phyloP scores from a whole-genome alignment of 2,888 invertebrate species.

The Torymus texanus region DNA sequence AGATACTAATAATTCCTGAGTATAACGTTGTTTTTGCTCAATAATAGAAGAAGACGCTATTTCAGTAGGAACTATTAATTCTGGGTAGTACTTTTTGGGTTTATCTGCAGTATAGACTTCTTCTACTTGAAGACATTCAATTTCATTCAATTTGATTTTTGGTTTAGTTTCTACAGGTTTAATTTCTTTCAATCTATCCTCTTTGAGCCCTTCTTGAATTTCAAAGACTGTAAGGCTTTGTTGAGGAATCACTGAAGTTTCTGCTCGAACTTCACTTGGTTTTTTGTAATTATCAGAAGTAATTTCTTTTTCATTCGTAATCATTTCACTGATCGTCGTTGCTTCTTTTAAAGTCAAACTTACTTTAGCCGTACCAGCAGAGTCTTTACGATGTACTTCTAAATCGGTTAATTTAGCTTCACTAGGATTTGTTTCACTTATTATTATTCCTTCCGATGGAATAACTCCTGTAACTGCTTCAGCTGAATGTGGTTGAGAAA shows the following conservation, averaged over 20 bases:
- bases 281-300: conserved; percentile 75
- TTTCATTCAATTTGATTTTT: conserved; percentile 80
- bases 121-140: conserved; percentile 81
- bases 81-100: conserved; percentile 86
- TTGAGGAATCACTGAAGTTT: conserved; percentile 79
- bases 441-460: conserved; percentile 75
- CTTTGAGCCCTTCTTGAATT: conserved; percentile 79
- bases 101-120: conserved; percentile 84
- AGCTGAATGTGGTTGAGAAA: conserved; percentile 73
- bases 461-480: conserved; percentile 75
- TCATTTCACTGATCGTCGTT: conserved; percentile 80
- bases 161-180: conserved; percentile 78
- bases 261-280: conserved; percentile 78
- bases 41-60: conserved; percentile 81
- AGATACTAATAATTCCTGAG: conserved; percentile 81
- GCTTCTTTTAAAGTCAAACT: conserved; percentile 81
- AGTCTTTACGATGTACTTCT: not conserved
- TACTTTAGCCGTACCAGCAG: conserved; percentile 77
- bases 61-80: conserved; percentile 87
- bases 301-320: conserved; percentile 80
- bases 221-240: conserved; percentile 82
- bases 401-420: conserved; percentile 63
- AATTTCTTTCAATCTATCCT: conserved; percentile 77
- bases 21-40: conserved; percentile 81
- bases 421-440: conserved; percentile 74